phyloP scores from a whole-genome alignment of 1,140 invertebrate genomes.

The Oreohelix idahoensis region DNA sequence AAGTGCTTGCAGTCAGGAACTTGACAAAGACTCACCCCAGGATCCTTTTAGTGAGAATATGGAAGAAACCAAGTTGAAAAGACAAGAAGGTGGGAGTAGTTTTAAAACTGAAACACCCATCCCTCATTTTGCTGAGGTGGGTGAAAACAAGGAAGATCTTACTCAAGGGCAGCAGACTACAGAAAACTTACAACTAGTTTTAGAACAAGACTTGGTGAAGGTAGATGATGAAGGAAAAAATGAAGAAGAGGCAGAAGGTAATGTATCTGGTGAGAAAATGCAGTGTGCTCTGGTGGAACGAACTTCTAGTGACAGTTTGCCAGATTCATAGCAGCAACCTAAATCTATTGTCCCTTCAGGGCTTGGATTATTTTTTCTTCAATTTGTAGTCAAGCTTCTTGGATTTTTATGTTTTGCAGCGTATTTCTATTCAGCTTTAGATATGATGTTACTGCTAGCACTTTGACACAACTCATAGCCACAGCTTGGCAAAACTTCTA shows the following conservation, averaged over 20 bases:
- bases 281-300: slow-evolving; percentile 20
- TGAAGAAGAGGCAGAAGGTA: neutral
- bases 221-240: neutral
- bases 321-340: slow-evolving; percentile 38
- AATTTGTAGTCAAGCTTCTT: neutral
- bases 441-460: neutral
- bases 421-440: neutral
- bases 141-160: neutral
- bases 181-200: neutral
- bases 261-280: neutral
- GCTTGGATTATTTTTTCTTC: slow-evolving; percentile 10
- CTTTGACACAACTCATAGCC: neutral
- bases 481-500: too few species aligned
- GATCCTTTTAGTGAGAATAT: slow-evolving; percentile 49
- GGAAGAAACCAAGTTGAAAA: slow-evolving; percentile 53
- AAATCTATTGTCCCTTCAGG: slow-evolving; percentile 1
- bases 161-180: slow-evolving; percentile 20
- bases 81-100: neutral
- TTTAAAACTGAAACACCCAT: neutral
- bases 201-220: neutral
- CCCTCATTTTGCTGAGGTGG: neutral
- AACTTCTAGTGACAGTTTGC: neutral
- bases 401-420: neutral
- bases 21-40: slow-evolving; percentile 17
- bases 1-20: slow-evolving; percentile 19